Base-by-base conservation (phyloP, 1,140 invertebrate genomes). In the Drosophila eugracilis region DNA sequence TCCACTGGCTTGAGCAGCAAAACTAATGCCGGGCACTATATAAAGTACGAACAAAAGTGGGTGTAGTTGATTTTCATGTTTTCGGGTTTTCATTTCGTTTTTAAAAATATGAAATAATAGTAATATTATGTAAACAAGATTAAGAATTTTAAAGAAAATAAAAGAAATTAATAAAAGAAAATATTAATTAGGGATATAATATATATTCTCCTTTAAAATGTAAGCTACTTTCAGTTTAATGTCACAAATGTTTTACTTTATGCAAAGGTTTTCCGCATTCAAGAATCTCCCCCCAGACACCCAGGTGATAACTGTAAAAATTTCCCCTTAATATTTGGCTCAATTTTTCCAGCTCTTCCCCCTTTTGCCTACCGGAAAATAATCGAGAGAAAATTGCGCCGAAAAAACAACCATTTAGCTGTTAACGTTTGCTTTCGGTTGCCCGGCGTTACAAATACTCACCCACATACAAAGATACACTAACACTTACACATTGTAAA, bases 401-500 rank as follows among this genome's bases (percentile, higher is more conserved):
- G 17, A 9, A 15, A 58, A 37, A 39, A 37, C 17, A 47, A 10
- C 28, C 17, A 14, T 17, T 26, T 14, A 47, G 30, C 41, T 30
- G 47, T 62, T 17, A 48, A 62, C 24, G 17, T 42, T 28, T 28
- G 24, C 39, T 26, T 26, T 30, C 41, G 60, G 60, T 65, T 62
- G 60, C 60, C 60, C 30, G 57, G 60, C 4, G 12, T 44, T 28
- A 41, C 45, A 9, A 10, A 17, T 6, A 14, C n/a, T n/a, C n/a
- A 26, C 15, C 4, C 6, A 28, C 22, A 21, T n/a, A 24, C 21
- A 22, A 14, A 15, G 10, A 30, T 14, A 9, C 49, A 15, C 10
- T 52, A 59, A 45, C 60, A 41, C 37, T 3, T 21, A n/a, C 55
- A 41, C 60, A 24, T 55, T 63, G 57, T 39, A 28, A 63, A 62